A percentile compares a stretch with the other conserved stretches of the same genome.
phyloP scores from a whole-genome alignment of 1,140 invertebrate species.

The Leptinotarsa lineolata region DNA sequence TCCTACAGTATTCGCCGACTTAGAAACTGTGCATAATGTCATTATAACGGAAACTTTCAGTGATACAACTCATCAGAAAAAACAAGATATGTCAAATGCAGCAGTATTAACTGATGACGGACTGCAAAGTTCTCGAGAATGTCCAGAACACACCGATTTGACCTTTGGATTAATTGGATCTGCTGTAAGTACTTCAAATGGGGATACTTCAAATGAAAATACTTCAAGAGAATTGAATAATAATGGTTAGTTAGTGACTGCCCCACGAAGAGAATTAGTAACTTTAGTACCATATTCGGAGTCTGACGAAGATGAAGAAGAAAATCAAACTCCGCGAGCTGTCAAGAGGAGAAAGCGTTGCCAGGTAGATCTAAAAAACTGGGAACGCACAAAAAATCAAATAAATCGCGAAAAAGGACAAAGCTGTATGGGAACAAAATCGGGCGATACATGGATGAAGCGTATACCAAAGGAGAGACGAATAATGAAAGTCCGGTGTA shows the following conservation, averaged over 20 bases:
- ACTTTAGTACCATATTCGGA: neutral
- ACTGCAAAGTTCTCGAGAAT: neutral
- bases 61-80: neutral
- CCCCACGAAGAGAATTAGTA: neutral
- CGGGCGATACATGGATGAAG: neutral
- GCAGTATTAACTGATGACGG: neutral
- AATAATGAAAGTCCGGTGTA: neutral
- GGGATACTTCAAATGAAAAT: neutral
- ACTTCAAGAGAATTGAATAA: neutral
- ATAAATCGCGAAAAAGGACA: neutral
- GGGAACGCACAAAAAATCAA: neutral
- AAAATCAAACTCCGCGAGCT: neutral
- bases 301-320: neutral
- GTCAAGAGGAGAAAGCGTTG: neutral
- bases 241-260: slow-evolving; percentile 6
- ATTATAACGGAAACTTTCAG: neutral
- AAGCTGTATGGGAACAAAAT: neutral
- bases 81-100: neutral
- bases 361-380: neutral
- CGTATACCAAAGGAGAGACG: neutral
- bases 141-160: neutral
- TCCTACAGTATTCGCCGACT: neutral
- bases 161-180: neutral
- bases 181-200: neutral
- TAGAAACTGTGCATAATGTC: neutral